These are phyloP conservation scores for Callosobruchus maculatus DNA, from an alignment of 2,888 invertebrate species.

Conservation along the genomic window DNA sequence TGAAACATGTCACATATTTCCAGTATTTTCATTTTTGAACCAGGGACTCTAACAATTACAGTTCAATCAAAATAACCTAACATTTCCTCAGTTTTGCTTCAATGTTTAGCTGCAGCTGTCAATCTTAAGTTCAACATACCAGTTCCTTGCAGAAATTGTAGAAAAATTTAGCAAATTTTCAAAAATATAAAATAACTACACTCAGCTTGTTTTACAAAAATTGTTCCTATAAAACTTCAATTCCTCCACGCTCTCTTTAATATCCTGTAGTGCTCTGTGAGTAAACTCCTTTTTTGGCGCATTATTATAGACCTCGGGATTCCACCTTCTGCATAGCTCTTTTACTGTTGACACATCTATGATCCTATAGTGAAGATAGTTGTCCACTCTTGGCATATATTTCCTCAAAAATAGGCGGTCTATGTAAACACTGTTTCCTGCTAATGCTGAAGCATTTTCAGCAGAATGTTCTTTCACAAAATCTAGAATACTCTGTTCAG, in stretches of 20 bases:
- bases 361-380: constrained; percentile 72
- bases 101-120: no score
- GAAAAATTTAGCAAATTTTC: no score
- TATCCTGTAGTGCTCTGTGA: constrained; percentile 80
- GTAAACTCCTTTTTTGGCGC: constrained; percentile 61
- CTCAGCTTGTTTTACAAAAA: constrained; percentile 55
- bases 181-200: background rate
- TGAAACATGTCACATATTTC: no score
- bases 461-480: constrained; percentile 64
- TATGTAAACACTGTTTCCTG: constrained; percentile 85
- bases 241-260: constrained; percentile 81
- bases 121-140: no score
- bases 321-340: constrained; percentile 80
- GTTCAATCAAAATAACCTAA: no score
- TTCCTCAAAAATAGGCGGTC: constrained; percentile 79
- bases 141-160: no score
- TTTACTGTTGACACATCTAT: constrained; percentile 91
- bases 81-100: no score
- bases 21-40: no score
- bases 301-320: constrained; percentile 55
- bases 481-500: constrained; percentile 66
- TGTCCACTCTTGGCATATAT: constrained; percentile 75
- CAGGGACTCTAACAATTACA: no score
- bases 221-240: constrained; percentile 70
- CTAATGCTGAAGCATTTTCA: constrained; percentile 67